Conservation (phyloP, 2,113 vertebrate species). For the Geothlypis trichas region DNA sequence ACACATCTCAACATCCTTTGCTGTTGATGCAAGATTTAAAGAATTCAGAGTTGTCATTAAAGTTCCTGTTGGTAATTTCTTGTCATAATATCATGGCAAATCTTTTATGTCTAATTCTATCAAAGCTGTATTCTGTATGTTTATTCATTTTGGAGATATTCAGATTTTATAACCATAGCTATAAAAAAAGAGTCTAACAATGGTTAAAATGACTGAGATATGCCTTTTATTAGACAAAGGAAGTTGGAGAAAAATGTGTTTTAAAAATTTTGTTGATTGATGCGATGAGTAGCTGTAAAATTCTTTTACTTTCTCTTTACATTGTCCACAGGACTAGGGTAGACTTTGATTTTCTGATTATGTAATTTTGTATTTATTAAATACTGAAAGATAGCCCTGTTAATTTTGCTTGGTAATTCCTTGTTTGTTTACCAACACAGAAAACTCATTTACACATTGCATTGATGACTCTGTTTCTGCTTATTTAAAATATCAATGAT, state of each 20-base stretch:
- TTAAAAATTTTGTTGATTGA: neutral
- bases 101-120: neutral
- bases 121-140: neutral
- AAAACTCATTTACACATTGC: neutral
- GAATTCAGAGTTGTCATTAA: slow-evolving; percentile 27
- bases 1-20: slow-evolving; percentile 1
- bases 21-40: slow-evolving; percentile 24
- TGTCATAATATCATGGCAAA: neutral
- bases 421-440: neutral
- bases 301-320: neutral
- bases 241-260: neutral
- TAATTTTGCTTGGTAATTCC: neutral
- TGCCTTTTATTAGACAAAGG: neutral
- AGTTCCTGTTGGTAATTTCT: slow-evolving; percentile 35
- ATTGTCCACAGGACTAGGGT: neutral
- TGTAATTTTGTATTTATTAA: neutral
- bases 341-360: neutral
- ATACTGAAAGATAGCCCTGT: neutral
- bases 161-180: neutral
- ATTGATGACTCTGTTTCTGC: neutral
- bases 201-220: neutral
- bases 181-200: neutral
- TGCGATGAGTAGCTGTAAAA: neutral
- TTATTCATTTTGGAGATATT: neutral
- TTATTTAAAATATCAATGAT: neutral